Conservation (phyloP, 1,140 invertebrate species). For the Heliconius nattereri region DNA sequence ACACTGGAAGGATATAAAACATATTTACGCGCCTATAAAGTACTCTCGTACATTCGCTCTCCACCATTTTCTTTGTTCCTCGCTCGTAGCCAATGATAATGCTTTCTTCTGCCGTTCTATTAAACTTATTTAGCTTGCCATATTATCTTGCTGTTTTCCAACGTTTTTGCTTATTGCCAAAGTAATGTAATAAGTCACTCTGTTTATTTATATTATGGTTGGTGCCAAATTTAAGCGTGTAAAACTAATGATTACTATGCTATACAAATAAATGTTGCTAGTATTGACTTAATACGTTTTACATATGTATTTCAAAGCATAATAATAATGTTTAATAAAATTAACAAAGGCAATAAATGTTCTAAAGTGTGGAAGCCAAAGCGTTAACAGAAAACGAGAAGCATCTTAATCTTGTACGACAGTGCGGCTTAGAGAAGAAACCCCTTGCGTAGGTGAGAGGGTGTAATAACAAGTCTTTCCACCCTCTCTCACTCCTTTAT, state of each 20-base stretch:
- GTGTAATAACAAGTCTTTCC: conserved; percentile 75
- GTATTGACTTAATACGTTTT: conserved; percentile 54
- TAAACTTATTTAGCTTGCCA: conserved; percentile 78
- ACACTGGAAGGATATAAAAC: conserved; percentile 81
- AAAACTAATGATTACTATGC: background rate
- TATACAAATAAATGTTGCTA: background rate
- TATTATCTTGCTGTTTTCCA: conserved; percentile 77
- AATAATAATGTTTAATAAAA: conserved; percentile 47
- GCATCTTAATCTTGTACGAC: conserved; percentile 76
- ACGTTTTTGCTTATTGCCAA: conserved; percentile 75
- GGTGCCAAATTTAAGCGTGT: background rate
- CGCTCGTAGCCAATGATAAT: conserved; percentile 78
- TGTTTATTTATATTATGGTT: background rate
- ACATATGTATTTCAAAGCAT: background rate
- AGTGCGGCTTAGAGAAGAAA: conserved; percentile 65
- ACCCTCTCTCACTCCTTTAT: conserved; percentile 52
- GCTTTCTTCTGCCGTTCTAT: conserved; percentile 78
- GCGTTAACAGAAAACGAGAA: conserved; percentile 50
- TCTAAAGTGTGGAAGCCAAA: background rate
- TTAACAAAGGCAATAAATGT: conserved; percentile 17
- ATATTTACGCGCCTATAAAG: conserved; percentile 81
- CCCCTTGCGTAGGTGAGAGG: conserved; percentile 76
- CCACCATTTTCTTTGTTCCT: conserved; percentile 80
- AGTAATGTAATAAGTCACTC: conserved; percentile 47
- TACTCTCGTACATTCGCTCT: conserved; percentile 79